These are phyloP conservation scores for Heliothis subflexa DNA, from an alignment of 1,140 invertebrate genomes.

Conservation along the genomic window DNA sequence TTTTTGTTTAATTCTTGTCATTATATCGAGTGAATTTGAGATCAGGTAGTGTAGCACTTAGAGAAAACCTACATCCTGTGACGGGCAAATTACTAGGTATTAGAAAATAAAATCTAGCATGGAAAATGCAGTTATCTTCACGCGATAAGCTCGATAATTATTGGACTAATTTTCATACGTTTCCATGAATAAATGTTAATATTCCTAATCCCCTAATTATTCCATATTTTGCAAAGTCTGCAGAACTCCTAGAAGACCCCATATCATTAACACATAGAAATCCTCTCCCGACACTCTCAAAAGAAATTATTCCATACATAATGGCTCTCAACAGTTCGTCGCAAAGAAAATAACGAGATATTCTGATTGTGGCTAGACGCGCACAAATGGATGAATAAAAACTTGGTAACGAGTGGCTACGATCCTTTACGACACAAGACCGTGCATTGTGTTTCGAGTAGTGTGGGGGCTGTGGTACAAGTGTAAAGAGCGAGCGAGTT, in stretches of 20 bases:
- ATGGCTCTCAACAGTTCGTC: not conserved
- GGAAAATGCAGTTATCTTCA: too few relatives aligned
- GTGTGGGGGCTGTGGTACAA: slow-evolving; percentile 14
- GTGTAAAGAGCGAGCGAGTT: not conserved
- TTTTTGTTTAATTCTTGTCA: not conserved
- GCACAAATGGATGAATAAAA: slow-evolving; percentile 30
- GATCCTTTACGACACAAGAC: slow-evolving; percentile 23
- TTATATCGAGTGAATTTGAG: too few relatives aligned
- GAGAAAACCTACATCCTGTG: too few relatives aligned
- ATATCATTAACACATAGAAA: not conserved
- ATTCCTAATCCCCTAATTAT: too few relatives aligned
- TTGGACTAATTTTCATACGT: too few relatives aligned
- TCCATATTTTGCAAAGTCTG: not conserved
- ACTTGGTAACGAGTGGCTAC: slow-evolving; percentile 35
- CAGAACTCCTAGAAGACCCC: not conserved
- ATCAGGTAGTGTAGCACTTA: too few relatives aligned
- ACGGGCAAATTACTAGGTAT: too few relatives aligned
- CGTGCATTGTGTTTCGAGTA: slow-evolving; percentile 44
- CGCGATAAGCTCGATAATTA: too few relatives aligned
- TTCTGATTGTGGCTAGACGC: slow-evolving; percentile 5
- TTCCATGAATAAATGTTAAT: too few relatives aligned
- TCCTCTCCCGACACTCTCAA: not conserved
- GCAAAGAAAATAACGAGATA: slow-evolving; percentile 18
- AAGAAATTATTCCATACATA: not conserved
- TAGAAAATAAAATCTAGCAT: too few relatives aligned